Base-by-base conservation (phyloP, 2,113 vertebrate genomes). In the Agelaius phoeniceus region DNA sequence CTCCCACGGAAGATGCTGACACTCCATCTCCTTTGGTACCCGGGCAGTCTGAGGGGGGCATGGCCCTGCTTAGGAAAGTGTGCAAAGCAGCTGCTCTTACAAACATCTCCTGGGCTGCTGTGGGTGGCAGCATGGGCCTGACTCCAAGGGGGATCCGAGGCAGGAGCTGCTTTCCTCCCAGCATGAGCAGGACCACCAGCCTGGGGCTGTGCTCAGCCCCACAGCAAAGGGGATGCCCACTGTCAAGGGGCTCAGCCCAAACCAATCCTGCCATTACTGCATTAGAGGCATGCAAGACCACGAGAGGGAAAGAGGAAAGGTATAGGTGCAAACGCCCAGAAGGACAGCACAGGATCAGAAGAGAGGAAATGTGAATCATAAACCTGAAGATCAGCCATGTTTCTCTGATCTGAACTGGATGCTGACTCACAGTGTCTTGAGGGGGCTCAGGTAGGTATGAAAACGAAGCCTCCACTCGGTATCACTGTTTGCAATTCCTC, bases 81-180 rank as follows among this genome's bases (percentile, higher is more conserved):
- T 37, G 66, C 28, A 13, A 8, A 37, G 67, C 88, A 90, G 85
- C 43, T 79, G 43, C 61, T 74, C 77, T 11, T 9, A 8, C 0
- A 30, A 30, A 22, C 49, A 30, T 5, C 62, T 62, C 61, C 72
- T 2, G 39, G 51, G 83, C 39, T 2, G 1, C 76, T 44, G 79
- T 0, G 37, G 68, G 83, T 16, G 58, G 66, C 83, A 77, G 82
- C 68, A 10, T 0, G 44, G 69, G 8, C 28, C 6, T 43, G 67
- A 33, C 90, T 59, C 62, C 89, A 23, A 41, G 48, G 7, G 72
- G 6, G 28, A 77, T 13, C 13, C 3, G 11, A 54, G 63, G 68
- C 1, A 0, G 61, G 6, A 18, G 57, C 17, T 1, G 19, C 66
- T 66, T 14, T 66, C 55, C 78, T 88, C 0, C 0, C 77, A 62